Percentiles rank a stretch among this genome's conserved stretches.
phyloP scores from a whole-genome alignment of 1,140 invertebrate genomes.

The Drosophila baimaii region DNA sequence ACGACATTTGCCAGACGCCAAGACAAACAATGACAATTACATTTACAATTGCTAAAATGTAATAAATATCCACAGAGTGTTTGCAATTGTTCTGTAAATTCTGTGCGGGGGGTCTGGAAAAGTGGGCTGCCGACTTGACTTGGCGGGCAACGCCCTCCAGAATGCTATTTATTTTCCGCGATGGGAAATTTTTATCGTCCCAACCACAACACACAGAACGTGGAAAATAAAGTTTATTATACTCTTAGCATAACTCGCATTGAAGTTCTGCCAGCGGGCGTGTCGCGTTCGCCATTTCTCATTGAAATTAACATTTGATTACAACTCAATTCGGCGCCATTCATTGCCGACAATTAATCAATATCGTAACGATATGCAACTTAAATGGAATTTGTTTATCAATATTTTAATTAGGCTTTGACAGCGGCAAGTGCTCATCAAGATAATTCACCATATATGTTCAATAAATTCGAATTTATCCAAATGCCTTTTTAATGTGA shows the following conservation, averaged over 20 bases:
- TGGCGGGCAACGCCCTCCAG: constrained; percentile 40
- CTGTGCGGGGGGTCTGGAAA: constrained; percentile 52
- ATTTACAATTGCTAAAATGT: constrained; percentile 78
- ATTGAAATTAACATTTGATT: constrained; percentile 37
- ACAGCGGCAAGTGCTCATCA: constrained; percentile 35
- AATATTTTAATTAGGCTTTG: constrained; percentile 56
- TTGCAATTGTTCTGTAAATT: constrained; percentile 45
- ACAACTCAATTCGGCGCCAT: constrained; percentile 18
- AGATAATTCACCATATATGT: constrained; percentile 46
- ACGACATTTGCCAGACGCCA: constrained; percentile 76
- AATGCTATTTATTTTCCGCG: constrained; percentile 57
- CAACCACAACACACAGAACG: constrained; percentile 50
- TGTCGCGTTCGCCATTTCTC: constrained; percentile 9
- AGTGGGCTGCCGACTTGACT: constrained; percentile 6
- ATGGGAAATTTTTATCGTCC: constrained; percentile 66
- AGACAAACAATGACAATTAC: constrained; percentile 80
- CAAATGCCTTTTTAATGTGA: constrained; percentile 45
- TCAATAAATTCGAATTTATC: constrained; percentile 43
- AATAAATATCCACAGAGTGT: constrained; percentile 64
- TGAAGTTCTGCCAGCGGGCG: constrained; percentile 38
- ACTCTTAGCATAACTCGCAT: constrained; percentile 55
- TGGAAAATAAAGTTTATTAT: constrained; percentile 65
- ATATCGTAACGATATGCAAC: constrained; percentile 44
- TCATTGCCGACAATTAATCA: constrained; percentile 40
- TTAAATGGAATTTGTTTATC: constrained; percentile 67